A percentile compares a stretch with the other conserved stretches of the same genome.
Evolutionary conservation across 2,888 invertebrate species (phyloP).

Genomic region (Lingula anatina): DNA sequence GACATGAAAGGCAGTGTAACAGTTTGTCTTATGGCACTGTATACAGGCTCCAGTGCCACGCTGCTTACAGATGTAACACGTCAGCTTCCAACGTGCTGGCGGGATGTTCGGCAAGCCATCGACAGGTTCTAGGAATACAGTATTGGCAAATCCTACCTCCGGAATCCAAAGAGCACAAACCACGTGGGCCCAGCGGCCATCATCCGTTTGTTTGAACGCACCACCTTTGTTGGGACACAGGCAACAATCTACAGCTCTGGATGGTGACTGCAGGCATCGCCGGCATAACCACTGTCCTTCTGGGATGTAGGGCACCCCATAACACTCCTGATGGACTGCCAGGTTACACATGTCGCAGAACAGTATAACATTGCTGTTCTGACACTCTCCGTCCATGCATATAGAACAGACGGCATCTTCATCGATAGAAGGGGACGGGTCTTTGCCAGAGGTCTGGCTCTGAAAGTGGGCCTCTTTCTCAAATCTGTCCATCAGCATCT

Average conservation of each 20-base stretch:
- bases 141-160: conserved; percentile 91
- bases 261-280: conserved; percentile 92
- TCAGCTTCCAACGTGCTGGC: conserved; percentile 90
- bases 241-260: conserved; percentile 92
- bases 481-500: conserved; percentile 92
- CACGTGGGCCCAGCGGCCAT: conserved; percentile 95
- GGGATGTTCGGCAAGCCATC: conserved; percentile 96
- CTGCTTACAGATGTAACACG: conserved; percentile 86
- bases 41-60: conserved; percentile 84
- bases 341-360: conserved; percentile 99
- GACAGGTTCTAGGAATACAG: conserved; percentile 93
- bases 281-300: conserved; percentile 98
- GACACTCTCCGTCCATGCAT: conserved; percentile 97
- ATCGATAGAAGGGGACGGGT: conserved; percentile 71
- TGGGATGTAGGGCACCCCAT: conserved; percentile 95
- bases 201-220: conserved; percentile 97
- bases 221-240: conserved; percentile 97
- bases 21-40: conserved; percentile 93
- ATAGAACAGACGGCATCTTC: conserved; percentile 99
- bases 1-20: conserved; percentile 97
- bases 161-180: conserved; percentile 99
- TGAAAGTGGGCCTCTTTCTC: conserved; percentile 80
- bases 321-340: conserved; percentile 97
- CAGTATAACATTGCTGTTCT: conserved; percentile 95
- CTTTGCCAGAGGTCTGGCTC: conserved; percentile 55